Evolutionary conservation across 2,113 vertebrate species (phyloP).

Genomic region (Megaleporinus macrocephalus): DNA sequence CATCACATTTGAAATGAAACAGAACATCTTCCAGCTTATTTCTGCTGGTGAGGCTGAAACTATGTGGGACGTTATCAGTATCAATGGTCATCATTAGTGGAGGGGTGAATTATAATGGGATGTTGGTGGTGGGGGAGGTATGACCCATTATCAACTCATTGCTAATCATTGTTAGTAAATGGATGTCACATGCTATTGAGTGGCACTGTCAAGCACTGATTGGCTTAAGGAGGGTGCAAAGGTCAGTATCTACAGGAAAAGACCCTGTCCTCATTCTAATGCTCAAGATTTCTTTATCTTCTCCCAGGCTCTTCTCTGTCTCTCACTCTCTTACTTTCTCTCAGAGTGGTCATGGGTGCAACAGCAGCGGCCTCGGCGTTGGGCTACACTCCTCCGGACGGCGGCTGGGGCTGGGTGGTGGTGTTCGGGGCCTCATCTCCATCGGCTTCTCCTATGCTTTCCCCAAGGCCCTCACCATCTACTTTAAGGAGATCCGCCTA

Average conservation of each 20-base stretch:
- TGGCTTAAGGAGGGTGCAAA: conserved; percentile 26
- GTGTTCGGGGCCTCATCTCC: conserved; percentile 78
- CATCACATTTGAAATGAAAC: too few species aligned
- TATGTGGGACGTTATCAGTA: not conserved
- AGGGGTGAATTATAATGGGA: conserved; percentile 2
- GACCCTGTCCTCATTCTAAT: not conserved
- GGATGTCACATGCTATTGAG: conserved; percentile 37
- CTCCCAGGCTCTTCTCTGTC: not conserved
- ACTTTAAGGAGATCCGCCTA: conserved; percentile 84
- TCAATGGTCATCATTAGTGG: not conserved
- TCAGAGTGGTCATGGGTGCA: conserved; percentile 67
- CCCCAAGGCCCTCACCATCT: conserved; percentile 82
- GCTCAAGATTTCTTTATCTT: not conserved
- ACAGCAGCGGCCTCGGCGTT: conserved; percentile 4
- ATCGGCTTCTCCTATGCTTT: conserved; percentile 84
- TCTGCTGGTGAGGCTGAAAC: not conserved
- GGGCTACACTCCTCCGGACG: conserved; percentile 72
- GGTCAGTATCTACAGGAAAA: conserved; percentile 24
- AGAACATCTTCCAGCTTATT: too few species aligned
- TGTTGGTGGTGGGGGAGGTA: not conserved
- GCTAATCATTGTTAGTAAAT: not conserved
- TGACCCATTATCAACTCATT: not conserved
- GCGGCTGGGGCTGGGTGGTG: conserved; percentile 82
- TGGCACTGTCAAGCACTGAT: conserved; percentile 43
- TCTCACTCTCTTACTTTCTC: not conserved